Evolutionary conservation across 2,797 vertebrate species (phyloP), one percentile per base, ranked within the genome.

Genomic region (Steatocranus sp.): DNA sequence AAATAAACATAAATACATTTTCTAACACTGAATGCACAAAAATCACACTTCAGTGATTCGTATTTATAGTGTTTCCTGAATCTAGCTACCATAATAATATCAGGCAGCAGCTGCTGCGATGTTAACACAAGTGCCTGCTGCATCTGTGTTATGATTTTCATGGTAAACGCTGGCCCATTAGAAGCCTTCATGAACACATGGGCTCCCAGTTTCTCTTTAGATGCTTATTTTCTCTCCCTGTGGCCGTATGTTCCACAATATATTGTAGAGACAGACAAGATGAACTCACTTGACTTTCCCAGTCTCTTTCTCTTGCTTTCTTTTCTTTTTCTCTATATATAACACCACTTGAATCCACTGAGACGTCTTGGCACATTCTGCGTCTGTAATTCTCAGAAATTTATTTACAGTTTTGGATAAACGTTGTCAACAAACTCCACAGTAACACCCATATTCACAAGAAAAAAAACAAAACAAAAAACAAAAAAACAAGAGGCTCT

Each of bases 101-200:
- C 53, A 76, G 18, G 66, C 76, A 85, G 83, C 88, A 90, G 84
- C 87, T 87, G 83, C 80, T 84, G 74, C 86, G 76, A 83, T n/a
- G 76, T 86, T 83, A 49, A 83, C 34, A n/a, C 6, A 56, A 79
- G 89, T 84, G 82, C 75, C 76, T 7, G 25, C 88, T 85, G 79
- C 91, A 90, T 91, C 88, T 92, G 91, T 93, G 93, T 92, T 93
- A 89, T 87, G 90, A 84, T 88, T 88, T 89, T 79, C 79, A 88
- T 83, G 90, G 89, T 90, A 81, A 78, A 82, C 83, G 12, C 83
- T 54, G 86, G 81, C 89, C 86, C 88, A 86, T 63, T 89, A 87
- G 74, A 87, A 77, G 83, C 38, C 80, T 91, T 92, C 82, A 90
- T 75, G 81, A 88, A 92, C 83, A 89, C 30, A 34, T 88, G 88